Percentiles rank a stretch among this genome's conserved stretches.
phyloP scores from a whole-genome alignment of 2,888 invertebrate species.

The Pseudococcus longispinus region DNA sequence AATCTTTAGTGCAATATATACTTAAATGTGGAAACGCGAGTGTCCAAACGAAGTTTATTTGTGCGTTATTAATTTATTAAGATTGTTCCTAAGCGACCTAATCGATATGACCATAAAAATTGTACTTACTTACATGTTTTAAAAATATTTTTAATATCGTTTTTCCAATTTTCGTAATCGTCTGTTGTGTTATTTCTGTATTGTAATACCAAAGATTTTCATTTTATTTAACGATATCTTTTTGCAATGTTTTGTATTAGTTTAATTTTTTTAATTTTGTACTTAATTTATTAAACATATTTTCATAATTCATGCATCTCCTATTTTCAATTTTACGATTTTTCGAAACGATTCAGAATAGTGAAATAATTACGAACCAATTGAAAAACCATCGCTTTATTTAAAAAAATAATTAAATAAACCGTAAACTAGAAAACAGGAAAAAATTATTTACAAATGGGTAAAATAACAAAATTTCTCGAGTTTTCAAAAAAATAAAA shows the following conservation, averaged over 20 bases:
- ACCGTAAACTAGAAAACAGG: slow-evolving; percentile 4
- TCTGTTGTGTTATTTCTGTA: not conserved
- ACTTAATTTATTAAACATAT: not conserved
- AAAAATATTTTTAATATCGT: not conserved
- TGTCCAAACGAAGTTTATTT: too few species aligned
- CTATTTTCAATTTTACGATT: not conserved
- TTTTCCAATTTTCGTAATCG: not conserved
- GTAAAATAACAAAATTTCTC: slow-evolving; percentile 19
- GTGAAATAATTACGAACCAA: not conserved
- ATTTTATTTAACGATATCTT: not conserved
- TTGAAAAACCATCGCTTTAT: slow-evolving; percentile 4
- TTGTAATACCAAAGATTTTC: not conserved
- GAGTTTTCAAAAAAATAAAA: not conserved
- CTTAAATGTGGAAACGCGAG: not conserved
- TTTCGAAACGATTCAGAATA: not conserved
- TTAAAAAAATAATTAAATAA: not conserved
- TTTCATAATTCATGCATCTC: not conserved
- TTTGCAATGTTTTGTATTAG: not conserved
- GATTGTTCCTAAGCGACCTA: not conserved
- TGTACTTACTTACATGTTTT: not conserved
- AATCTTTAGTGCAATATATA: not conserved
- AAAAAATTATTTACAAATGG: slow-evolving; percentile 5
- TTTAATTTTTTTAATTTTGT: not conserved
- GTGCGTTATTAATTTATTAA: not conserved
- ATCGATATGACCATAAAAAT: not conserved